Conservation (phyloP, 2,113 vertebrate species). For the Xiphias gladius region DNA sequence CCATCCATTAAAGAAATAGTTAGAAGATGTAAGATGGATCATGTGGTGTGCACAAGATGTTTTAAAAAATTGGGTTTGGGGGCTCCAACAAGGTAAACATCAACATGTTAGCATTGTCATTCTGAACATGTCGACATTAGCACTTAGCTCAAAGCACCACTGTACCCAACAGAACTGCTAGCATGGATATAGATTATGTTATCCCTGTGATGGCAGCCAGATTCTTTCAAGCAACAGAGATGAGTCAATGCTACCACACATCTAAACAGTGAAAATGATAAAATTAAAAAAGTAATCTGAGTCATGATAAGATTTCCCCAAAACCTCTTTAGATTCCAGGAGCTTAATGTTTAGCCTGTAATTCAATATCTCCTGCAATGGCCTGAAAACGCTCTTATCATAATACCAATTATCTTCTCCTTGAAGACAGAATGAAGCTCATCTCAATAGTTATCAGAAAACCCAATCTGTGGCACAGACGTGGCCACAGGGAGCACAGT, state of each 20-base stretch:
- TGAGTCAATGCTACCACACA: background rate
- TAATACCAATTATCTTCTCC: slow-evolving; percentile 59
- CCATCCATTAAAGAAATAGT: no score
- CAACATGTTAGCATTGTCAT: background rate
- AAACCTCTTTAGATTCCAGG: slow-evolving; percentile 40
- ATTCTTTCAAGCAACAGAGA: background rate
- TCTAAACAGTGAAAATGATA: slow-evolving; percentile 13
- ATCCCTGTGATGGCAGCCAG: background rate
- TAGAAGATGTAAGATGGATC: no score
- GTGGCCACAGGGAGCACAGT: slow-evolving; percentile 3
- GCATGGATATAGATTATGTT: background rate
- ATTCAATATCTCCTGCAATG: slow-evolving; percentile 27
- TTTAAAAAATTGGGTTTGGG: no score
- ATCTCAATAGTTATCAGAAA: slow-evolving; percentile 35
- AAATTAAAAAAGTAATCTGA: slow-evolving; percentile 12
- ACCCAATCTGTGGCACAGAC: slow-evolving; percentile 15
- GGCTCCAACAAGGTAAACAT: no score
- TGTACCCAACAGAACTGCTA: background rate
- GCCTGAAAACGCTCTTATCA: slow-evolving; percentile 23
- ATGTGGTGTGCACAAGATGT: no score
- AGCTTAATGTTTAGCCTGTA: slow-evolving; percentile 12
- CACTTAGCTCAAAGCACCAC: background rate
- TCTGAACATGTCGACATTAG: background rate
- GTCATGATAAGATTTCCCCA: background rate
- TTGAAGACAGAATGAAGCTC: slow-evolving; percentile 31